These are phyloP conservation scores for Campaea margaritaria DNA, from an alignment of 2,888 invertebrate species.

Conservation along the genomic window DNA sequence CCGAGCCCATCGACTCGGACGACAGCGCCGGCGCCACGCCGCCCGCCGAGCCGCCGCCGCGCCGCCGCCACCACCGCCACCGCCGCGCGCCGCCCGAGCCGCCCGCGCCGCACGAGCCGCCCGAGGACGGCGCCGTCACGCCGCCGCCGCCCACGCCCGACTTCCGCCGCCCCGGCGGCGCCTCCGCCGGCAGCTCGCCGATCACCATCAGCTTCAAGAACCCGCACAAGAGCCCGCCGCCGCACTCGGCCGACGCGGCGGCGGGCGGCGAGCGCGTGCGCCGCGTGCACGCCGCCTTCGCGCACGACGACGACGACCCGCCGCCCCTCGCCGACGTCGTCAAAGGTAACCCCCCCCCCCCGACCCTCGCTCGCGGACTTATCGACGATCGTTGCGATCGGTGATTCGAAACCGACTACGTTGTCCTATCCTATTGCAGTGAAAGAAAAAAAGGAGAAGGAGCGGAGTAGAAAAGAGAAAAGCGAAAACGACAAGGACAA, in stretches of 20 bases:
- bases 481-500: slow-evolving; percentile 62
- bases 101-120: slow-evolving; percentile 30
- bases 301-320: slow-evolving; percentile 46
- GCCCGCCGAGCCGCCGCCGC: slow-evolving; percentile 32
- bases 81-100: slow-evolving; percentile 28
- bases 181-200: slow-evolving; percentile 62
- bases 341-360: slow-evolving; percentile 18
- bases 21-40: slow-evolving; percentile 63
- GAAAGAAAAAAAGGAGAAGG: slow-evolving; percentile 59
- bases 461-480: slow-evolving; percentile 87
- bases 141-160: slow-evolving; percentile 12
- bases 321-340: slow-evolving; percentile 9
- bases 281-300: slow-evolving; percentile 51
- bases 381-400: too few relatives aligned
- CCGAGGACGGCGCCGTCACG: slow-evolving; percentile 31
- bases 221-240: slow-evolving; percentile 34
- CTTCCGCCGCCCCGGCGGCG: slow-evolving; percentile 1
- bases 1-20: slow-evolving; percentile 91
- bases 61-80: slow-evolving; percentile 29
- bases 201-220: slow-evolving; percentile 74
- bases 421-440: slow-evolving; percentile 17
- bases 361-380: not conserved
- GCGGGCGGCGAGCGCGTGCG: slow-evolving; percentile 49
- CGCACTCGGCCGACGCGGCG: not conserved
- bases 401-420: too few relatives aligned